A percentile compares a stretch with the other conserved stretches of the same genome.
phyloP scores from a whole-genome alignment of 2,113 vertebrate genomes.

The Rhinolophus sinicus region DNA sequence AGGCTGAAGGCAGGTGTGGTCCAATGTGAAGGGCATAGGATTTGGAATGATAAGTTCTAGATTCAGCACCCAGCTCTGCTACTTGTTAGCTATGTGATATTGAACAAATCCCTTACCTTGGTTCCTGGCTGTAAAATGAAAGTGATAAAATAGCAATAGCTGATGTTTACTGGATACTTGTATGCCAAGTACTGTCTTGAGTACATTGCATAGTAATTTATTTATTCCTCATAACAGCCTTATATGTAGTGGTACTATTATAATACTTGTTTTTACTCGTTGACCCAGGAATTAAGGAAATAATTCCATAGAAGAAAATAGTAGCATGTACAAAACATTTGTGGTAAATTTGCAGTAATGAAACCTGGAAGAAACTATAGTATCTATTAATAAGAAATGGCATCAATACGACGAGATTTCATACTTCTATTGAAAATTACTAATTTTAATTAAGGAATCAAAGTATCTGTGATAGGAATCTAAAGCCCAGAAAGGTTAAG shows the following conservation, averaged over 20 bases:
- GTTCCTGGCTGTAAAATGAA: not conserved
- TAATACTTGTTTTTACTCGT: not conserved
- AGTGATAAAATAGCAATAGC: not conserved
- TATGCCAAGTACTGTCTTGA: not conserved
- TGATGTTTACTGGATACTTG: not conserved
- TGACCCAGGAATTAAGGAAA: not conserved
- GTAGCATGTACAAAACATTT: not conserved
- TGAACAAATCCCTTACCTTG: not conserved
- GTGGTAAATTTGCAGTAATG: not conserved
- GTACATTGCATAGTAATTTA: not conserved
- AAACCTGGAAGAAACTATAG: not conserved
- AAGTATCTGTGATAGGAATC: not conserved
- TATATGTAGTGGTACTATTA: not conserved
- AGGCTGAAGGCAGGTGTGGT: not conserved
- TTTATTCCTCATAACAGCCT: not conserved
- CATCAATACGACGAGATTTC: not conserved
- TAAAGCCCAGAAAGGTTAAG: not conserved
- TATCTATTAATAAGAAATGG: not conserved
- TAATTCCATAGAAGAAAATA: not conserved
- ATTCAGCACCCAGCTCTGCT: not conserved
- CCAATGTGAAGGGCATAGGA: not conserved
- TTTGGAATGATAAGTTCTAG: not conserved
- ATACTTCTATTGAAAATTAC: not conserved
- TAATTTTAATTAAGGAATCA: too few species aligned
- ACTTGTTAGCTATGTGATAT: not conserved